Percentiles rank a stretch among this genome's conserved stretches.
phyloP scores from a whole-genome alignment of 2,888 invertebrate genomes.

The Nemotelus nigrinus region DNA sequence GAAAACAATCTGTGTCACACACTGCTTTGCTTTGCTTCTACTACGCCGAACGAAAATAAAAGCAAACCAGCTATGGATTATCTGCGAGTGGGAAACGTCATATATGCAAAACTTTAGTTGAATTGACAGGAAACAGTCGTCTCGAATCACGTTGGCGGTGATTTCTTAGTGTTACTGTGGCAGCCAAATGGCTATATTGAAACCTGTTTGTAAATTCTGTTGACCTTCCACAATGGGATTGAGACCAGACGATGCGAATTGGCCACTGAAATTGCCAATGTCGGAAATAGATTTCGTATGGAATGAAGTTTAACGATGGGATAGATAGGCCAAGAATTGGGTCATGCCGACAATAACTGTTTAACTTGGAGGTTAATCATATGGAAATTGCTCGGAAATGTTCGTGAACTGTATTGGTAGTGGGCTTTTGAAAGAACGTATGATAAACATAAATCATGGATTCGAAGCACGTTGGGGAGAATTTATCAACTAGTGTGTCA shows the following conservation, averaged over 20 bases:
- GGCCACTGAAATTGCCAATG: background rate
- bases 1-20: no score
- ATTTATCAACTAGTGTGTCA: no score
- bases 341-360: background rate
- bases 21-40: no score
- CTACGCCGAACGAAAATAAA: no score
- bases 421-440: no score
- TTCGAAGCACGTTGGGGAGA: no score
- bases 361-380: no score
- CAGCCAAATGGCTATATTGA: background rate
- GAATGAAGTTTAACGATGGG: background rate
- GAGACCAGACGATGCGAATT: background rate
- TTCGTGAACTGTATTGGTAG: no score
- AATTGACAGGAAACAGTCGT: background rate
- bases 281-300: background rate
- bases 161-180: background rate
- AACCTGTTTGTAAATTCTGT: background rate
- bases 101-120: background rate
- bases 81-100: no score
- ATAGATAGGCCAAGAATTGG: background rate
- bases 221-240: background rate
- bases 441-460: no score
- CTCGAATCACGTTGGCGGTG: background rate
- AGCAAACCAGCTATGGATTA: no score
- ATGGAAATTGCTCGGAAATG: no score